A percentile compares a stretch with the other conserved stretches of the same genome.
Conservation (phyloP, 2,888 invertebrate species). For the Lordiphosa fenestrarum region DNA sequence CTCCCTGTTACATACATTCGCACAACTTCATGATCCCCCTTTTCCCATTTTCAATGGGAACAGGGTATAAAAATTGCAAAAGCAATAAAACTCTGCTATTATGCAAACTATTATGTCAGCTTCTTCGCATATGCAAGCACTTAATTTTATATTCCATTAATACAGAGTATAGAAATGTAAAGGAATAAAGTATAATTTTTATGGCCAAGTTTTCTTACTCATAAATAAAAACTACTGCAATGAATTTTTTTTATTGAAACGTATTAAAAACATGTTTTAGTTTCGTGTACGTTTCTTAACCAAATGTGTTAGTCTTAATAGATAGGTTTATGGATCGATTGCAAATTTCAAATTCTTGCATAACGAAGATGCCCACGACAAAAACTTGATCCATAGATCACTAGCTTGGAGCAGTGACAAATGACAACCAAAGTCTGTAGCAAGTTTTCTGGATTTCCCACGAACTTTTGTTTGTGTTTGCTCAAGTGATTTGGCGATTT, state of each 20-base stretch:
- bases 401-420: neutral
- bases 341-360: slow-evolving; percentile 39
- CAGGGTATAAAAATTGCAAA: too few relatives aligned
- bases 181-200: too few relatives aligned
- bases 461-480: slow-evolving; percentile 39
- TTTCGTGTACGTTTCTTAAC: slow-evolving; percentile 4
- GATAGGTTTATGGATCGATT: slow-evolving; percentile 26
- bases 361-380: slow-evolving; percentile 23
- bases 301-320: neutral
- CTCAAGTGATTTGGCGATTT: slow-evolving; percentile 46
- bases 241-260: slow-evolving; percentile 19
- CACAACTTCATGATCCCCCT: too few relatives aligned
- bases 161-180: too few relatives aligned
- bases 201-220: too few relatives aligned
- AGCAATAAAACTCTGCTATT: too few relatives aligned
- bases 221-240: neutral
- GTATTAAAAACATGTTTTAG: slow-evolving; percentile 39
- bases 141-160: too few relatives aligned
- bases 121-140: too few relatives aligned
- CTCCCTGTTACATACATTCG: too few relatives aligned
- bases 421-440: slow-evolving; percentile 14
- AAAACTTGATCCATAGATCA: neutral
- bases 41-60: too few relatives aligned
- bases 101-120: too few relatives aligned
- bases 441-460: slow-evolving; percentile 55